Base-by-base conservation (phyloP, 2,888 invertebrate species). In the Eueremaeus valkanovi region DNA sequence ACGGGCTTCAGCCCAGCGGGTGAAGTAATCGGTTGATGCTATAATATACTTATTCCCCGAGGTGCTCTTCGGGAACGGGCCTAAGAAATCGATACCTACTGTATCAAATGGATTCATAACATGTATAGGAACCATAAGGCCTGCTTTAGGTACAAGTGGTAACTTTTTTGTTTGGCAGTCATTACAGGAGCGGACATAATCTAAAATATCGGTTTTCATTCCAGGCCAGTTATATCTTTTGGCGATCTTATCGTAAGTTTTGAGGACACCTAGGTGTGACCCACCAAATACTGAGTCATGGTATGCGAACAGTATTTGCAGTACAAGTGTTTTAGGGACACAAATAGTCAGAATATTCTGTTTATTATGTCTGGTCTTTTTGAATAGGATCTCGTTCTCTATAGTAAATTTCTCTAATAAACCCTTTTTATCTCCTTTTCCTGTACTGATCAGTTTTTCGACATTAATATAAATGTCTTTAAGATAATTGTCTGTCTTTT, bases 251-350 rank as follows among this genome's bases (percentile, higher is more conserved):
- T 72, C 73, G 0, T 58, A 55, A 9, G 75, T 77, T 66, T 45
- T 63, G 0, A 40, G 11, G 24, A 74, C 55, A 0, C 77, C 76
- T 18, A 77, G 66, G 21, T 73, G 73, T 78, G 33, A 13, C 1
- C 78, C 74, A 21, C 74, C 42, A 3, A 74, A 58, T 3, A 77
- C 73, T 13, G 75, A 75, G 73, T 79, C 78, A 42, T 80, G 80
- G 16, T 74, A 73, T 27, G 73, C 49, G 16, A 51, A 27, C 16
- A 80, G 18, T 0, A 80, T 61, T 18, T 78, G 72, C 0, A 72
- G 36, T 1, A 70, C 16, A 16, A 79, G n/a, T 6, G 58, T 55
- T 2, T 29, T 9, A 0, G 80, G 80, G 0, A 79, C 42, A 13
- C 40, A 40, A 0, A 49, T n/a, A 40, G 68, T 68, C 3, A 74